Evolutionary conservation across 2,797 vertebrate species (phyloP).

Genomic region (Danio aesculapii): DNA sequence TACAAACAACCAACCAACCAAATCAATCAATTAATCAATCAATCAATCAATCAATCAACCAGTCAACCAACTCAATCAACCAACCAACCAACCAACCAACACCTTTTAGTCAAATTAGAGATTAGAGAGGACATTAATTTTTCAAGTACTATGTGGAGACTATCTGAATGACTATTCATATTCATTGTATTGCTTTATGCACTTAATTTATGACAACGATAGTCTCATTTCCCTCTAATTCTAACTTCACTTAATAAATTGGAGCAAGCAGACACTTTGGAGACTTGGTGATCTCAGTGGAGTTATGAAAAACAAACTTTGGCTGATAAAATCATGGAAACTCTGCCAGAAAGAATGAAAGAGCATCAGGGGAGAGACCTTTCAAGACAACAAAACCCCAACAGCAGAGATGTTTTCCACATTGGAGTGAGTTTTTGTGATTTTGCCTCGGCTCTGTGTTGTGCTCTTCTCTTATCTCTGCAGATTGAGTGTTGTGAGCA

Average conservation of each 20-base stretch:
- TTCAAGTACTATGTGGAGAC: not conserved
- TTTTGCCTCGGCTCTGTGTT: constrained; percentile 33
- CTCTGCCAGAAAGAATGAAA: constrained; percentile 1
- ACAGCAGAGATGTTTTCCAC: not conserved
- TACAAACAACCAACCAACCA: too few species aligned
- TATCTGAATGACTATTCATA: not conserved
- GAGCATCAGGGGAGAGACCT: not conserved
- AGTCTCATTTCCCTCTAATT: not conserved
- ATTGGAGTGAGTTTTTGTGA: constrained; percentile 10
- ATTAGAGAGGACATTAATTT: too few species aligned
- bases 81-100: too few species aligned
- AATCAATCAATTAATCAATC: too few species aligned
- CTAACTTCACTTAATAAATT: not conserved
- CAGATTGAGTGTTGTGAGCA: constrained; percentile 73
- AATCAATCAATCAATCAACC: too few species aligned
- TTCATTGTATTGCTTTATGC: not conserved
- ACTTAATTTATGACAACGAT: not conserved
- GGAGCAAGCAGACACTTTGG: not conserved
- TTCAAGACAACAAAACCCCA: not conserved
- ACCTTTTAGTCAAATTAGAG: too few species aligned
- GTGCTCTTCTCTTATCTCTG: constrained; percentile 62
- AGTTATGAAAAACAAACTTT: not conserved
- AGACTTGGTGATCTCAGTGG: not conserved
- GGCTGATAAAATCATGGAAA: not conserved
- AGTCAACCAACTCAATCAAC: too few species aligned